Percentiles rank a stretch among this genome's conserved stretches.
Conservation (phyloP, 1,140 invertebrate genomes). For the Ceratosolen solmsi region DNA sequence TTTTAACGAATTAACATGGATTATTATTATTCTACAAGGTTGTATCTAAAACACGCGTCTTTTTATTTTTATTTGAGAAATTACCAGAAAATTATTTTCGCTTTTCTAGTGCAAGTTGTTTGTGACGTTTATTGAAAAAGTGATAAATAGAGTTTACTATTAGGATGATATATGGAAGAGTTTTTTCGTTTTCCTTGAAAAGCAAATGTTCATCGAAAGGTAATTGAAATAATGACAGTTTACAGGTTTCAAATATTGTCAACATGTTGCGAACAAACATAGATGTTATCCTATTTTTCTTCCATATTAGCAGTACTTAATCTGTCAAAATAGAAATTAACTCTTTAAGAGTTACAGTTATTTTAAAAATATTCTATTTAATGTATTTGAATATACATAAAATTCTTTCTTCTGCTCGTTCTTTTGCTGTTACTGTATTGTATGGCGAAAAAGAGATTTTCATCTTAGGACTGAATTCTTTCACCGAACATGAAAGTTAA, state of each 20-base stretch:
- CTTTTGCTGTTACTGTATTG: too few species aligned
- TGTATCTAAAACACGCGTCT: not conserved
- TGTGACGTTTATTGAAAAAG: conserved; percentile 30
- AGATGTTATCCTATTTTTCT: too few species aligned
- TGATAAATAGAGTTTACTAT: conserved; percentile 14
- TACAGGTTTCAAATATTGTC: not conserved
- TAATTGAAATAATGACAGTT: conserved; percentile 10
- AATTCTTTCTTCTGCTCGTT: too few species aligned
- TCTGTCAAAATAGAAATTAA: too few species aligned
- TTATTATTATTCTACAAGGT: conserved; percentile 17
- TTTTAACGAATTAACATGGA: not conserved
- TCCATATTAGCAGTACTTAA: too few species aligned
- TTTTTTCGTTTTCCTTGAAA: not conserved
- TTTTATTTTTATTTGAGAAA: conserved; percentile 35
- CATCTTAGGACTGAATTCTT: too few species aligned
- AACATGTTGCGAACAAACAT: too few species aligned
- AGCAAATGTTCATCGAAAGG: not conserved
- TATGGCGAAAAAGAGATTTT: too few species aligned
- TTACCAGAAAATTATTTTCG: conserved; percentile 11
- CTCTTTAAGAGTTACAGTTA: too few species aligned
- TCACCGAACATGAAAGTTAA: not conserved
- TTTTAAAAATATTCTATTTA: too few species aligned
- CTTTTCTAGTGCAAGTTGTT: conserved; percentile 30
- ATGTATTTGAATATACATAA: too few species aligned
- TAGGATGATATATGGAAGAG: not conserved